Conservation (phyloP, 2,113 vertebrate species). For the Rhinolophus ferrumequinum region DNA sequence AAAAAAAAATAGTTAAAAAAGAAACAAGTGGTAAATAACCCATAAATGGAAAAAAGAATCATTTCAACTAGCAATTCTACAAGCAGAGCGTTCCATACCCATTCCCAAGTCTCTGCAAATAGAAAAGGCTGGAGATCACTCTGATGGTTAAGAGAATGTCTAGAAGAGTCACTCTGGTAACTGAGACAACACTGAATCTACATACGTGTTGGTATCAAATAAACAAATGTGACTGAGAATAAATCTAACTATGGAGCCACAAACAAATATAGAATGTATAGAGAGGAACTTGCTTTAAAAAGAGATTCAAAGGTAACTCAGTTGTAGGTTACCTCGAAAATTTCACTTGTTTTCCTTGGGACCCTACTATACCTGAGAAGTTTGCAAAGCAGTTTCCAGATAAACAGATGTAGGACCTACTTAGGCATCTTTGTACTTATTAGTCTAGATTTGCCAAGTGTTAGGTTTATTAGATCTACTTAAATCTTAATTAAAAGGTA, state of each 20-base stretch:
- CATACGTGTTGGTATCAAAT: neutral
- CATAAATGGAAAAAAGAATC: neutral
- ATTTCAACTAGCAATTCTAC: neutral
- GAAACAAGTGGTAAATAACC: neutral
- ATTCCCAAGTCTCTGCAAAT: neutral
- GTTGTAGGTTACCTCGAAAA: neutral
- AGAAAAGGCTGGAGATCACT: neutral
- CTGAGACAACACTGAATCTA: neutral
- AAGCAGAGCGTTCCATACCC: neutral
- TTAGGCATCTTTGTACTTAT: neutral
- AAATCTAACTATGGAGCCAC: neutral
- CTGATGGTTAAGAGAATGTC: neutral
- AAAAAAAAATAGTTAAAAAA: slow-evolving; percentile 49
- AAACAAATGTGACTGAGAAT: neutral
- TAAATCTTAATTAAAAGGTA: neutral
- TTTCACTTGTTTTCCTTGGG: neutral
- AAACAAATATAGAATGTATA: neutral
- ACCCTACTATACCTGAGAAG: neutral
- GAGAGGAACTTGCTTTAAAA: neutral
- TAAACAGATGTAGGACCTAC: neutral
- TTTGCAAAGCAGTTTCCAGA: neutral
- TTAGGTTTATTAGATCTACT: neutral
- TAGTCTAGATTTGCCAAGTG: neutral
- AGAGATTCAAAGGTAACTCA: neutral
- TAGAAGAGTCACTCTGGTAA: neutral